Evolutionary conservation across 2,888 invertebrate species (phyloP), one percentile per base, ranked within the genome.

Genomic region (Caenorhabditis sp.): DNA sequence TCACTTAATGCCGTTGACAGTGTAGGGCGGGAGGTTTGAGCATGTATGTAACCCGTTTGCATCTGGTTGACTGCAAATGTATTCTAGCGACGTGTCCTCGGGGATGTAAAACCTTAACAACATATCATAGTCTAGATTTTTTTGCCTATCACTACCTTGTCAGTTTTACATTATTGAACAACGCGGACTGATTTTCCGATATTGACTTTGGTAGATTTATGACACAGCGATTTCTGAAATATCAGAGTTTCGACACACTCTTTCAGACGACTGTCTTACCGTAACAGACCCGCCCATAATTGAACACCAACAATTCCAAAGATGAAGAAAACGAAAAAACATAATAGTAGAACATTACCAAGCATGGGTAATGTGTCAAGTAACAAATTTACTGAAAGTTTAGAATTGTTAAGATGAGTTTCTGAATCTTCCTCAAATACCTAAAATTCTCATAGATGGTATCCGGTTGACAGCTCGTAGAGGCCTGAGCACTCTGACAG

Each of bases 321-420:
- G 93, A 99, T 99, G 94, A 99, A 99, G 95, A 99, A 99, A 82
- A 99, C 99, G 94, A 99, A 99, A 95, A 99, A 99, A 94, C 99
- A 99, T 86, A 99, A 94, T 88, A 99, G 94, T 75, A 94, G 92
- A 69, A 99, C 99, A 94, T 99, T 99, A 87, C 99, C 98, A 92
- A 99, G 94, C 99, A 99, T 99, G 16, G 99, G 99, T 88, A 99
- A 94, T 7, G 99, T 99, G 93, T 99, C 99, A 92, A 99, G 94
- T 68, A 99, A 94, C 81, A 99, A 94, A 97, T 98, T 99, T 90
- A 99, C 99, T 93, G 98, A 94, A 86, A 81, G 14, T 41, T 41
- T 38, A 22, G 0, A 5, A 10, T 41, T n/a, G n/a, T n/a, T n/a
- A n/a, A n/a, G n/a, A n/a, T n/a, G n/a, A n/a, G n/a, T n/a, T n/a